Percentiles rank a stretch among this genome's conserved stretches.
phyloP scores from a whole-genome alignment of 1,140 invertebrate species.

The Apocrypta bakeri region DNA sequence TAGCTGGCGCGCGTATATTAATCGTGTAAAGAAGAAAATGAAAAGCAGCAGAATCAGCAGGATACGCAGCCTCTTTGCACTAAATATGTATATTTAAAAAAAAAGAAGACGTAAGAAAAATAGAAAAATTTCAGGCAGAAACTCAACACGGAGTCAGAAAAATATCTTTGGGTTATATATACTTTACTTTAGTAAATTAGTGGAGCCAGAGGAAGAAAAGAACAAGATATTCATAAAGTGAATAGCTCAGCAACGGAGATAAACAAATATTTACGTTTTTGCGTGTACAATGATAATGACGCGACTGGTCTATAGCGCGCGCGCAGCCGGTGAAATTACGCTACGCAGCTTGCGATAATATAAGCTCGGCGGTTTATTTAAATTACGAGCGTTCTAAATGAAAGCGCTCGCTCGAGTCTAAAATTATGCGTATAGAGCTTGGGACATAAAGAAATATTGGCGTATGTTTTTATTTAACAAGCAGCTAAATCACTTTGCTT shows the following conservation, averaged over 20 bases:
- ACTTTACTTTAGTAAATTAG: constrained; percentile 38
- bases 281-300: no score
- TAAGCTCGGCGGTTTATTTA: neutral
- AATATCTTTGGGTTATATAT: neutral
- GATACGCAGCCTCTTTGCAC: constrained; percentile 51
- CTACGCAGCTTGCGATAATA: no score
- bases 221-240: neutral
- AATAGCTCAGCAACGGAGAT: constrained; percentile 21
- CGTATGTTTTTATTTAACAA: no score
- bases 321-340: no score
- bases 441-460: neutral
- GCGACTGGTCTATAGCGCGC: no score
- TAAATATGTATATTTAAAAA: no score
- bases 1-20: constrained; percentile 39
- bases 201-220: constrained; percentile 14
- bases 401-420: neutral
- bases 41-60: constrained; percentile 52
- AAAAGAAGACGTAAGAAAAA: constrained; percentile 19
- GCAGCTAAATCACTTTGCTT: neutral
- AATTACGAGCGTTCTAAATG: neutral
- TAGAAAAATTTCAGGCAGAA: neutral
- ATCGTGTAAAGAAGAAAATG: constrained; percentile 33
- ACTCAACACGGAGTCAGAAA: neutral
- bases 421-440: neutral
- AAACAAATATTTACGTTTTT: constrained; percentile 5